A percentile compares a stretch with the other conserved stretches of the same genome.
phyloP scores from a whole-genome alignment of 2,888 invertebrate genomes.

The Aphrophora alni region DNA sequence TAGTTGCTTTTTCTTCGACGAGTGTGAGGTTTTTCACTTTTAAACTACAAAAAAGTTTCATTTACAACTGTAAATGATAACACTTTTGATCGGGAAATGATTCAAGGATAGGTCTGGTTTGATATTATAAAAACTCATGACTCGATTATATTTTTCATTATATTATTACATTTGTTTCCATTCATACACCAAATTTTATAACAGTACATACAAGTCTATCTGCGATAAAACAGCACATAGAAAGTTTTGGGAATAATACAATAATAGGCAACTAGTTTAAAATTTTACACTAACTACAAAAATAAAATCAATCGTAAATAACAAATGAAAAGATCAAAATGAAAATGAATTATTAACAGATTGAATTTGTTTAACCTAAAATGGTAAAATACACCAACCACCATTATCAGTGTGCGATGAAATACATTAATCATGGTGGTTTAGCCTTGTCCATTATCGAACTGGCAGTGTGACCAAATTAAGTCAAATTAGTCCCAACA shows the following conservation, averaged over 20 bases:
- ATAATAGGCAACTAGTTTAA: slow-evolving; percentile 36
- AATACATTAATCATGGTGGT: neutral
- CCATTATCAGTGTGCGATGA: neutral
- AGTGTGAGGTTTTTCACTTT: no score
- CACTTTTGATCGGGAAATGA: no score
- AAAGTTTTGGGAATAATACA: slow-evolving; percentile 20
- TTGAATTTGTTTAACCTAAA: neutral
- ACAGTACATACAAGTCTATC: slow-evolving; percentile 36
- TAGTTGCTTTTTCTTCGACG: no score
- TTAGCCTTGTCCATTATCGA: neutral
- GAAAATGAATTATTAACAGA: neutral
- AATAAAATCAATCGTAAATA: slow-evolving; percentile 28
- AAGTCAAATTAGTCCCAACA: neutral
- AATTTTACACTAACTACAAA: slow-evolving; percentile 31
- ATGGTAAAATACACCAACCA: neutral
- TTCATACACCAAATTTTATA: slow-evolving; percentile 38
- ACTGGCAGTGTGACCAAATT: slow-evolving; percentile 5
- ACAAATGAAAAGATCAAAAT: neutral
- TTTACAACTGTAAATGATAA: no score
- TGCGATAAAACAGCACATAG: slow-evolving; percentile 28
- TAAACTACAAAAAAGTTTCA: no score
- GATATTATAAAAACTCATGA: neutral
- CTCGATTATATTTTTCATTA: slow-evolving; percentile 22
- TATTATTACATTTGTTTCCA: slow-evolving; percentile 40
- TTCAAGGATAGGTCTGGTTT: neutral